Evolutionary conservation across 1,140 invertebrate species (phyloP), one percentile per base, ranked within the genome.

Genomic region (Microplitis mediator): DNA sequence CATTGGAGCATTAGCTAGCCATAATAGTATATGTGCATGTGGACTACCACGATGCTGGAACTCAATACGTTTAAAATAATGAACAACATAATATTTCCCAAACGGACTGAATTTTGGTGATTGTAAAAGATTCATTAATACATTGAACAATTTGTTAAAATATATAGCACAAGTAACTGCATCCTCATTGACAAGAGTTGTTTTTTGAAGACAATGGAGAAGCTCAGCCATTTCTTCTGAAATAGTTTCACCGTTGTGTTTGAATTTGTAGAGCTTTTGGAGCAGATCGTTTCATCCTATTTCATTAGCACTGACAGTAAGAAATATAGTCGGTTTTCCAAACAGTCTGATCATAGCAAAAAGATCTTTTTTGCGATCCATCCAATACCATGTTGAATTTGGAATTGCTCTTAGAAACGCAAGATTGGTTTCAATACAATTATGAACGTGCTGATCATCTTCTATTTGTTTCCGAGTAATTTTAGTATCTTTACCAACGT

Each of bases 281-380:
- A 87, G 51, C n/a, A 87, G 77, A 56, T 84, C 56, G 1, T 36
- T 3, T 85, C 84, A 88, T 39, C 78, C 78, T 3, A 79, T 83
- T 84, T 80, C 76, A 73, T 77, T 78, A 35, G 78, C 79, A 68
- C 77, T 79, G 1, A 78, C 31, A 36, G 77, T 78, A 1, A 82
- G 34, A 74, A 82, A 82, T n/a, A 77, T 39, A 39, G 78, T 81
- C 31, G 80, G 79, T 71, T 79, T 78, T 34, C 80, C 81, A 8
- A 78, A 69, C 71, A 81, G 79, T 45, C 79, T 23, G 34, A 81
- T 77, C 76, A 80, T 81, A 13, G 79, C 79, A 73, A 87, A 85
- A 9, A 87, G 73, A 76, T 86, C 84, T 74, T 74, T 79, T 79
- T 87, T 85, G 5, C 74, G 56, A 32, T 79, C 71, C 31, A 61